Conservation (phyloP, 2,888 invertebrate species). For the Dryococelus australis region DNA sequence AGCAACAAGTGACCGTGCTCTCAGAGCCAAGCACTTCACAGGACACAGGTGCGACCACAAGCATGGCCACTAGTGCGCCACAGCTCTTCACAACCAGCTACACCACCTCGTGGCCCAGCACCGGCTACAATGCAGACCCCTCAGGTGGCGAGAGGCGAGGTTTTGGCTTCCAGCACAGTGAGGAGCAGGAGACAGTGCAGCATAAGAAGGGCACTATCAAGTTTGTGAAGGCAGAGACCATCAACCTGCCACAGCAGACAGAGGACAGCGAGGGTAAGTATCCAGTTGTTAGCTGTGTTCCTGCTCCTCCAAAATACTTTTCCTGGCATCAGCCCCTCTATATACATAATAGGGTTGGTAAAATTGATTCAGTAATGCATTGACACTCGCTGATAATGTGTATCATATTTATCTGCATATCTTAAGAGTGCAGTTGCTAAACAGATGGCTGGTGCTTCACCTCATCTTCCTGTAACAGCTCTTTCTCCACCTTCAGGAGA, state of each 20-base stretch:
- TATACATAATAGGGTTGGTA: too few relatives aligned
- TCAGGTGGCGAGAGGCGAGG: slow-evolving; percentile 61
- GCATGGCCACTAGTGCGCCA: neutral
- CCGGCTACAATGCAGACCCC: slow-evolving; percentile 54
- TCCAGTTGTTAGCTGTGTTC: neutral
- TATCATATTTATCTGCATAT: too few relatives aligned
- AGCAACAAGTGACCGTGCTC: too few relatives aligned
- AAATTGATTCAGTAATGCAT: too few relatives aligned
- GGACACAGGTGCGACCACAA: too few relatives aligned
- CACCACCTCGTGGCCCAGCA: slow-evolving; percentile 28
- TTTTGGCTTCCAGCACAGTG: slow-evolving; percentile 57
- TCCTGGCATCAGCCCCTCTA: neutral
- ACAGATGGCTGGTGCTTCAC: too few relatives aligned
- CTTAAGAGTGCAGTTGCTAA: too few relatives aligned
- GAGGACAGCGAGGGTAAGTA: neutral
- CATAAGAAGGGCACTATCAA: slow-evolving; percentile 58
- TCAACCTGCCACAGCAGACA: slow-evolving; percentile 51
- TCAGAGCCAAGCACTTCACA: too few relatives aligned
- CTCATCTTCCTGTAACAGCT: too few relatives aligned
- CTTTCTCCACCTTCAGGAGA: too few relatives aligned
- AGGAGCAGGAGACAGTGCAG: slow-evolving; percentile 51
- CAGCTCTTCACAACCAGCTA: slow-evolving; percentile 28
- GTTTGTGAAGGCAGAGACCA: slow-evolving; percentile 64
- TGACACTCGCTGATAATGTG: too few relatives aligned
- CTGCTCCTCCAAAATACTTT: neutral